Evolutionary conservation across 35 echinoderm and acorn worm genomes (phyloP), one percentile per base, ranked within the genome.

Genomic region (Eucidaris tribuloides): DNA sequence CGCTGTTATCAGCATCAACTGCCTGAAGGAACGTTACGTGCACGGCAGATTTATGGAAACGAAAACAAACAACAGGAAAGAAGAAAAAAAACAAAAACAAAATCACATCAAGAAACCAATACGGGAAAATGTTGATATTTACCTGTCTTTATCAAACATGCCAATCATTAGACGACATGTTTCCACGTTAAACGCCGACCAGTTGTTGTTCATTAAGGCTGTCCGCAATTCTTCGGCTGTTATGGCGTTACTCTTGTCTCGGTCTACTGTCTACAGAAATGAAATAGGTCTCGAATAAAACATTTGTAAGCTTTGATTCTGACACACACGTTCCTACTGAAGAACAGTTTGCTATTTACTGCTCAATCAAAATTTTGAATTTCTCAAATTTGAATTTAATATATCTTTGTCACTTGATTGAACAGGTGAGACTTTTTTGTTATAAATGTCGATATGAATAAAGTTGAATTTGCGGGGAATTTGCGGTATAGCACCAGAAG

Each of bases 1-100:
- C 87, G 80, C 87, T 93, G 48, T 63, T 30, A 76, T 99, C 85
- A 27, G 72, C 96, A 84, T 99, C 96, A 18, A 99, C 96, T 68
- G 90, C 87, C 96, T 99, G 54, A 4, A 42, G 40, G 45, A 83
- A 61, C 27, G 25, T 74, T 36, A 44, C 14, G 14, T 35, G 40
- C n/a, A n/a, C n/a, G 28, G 25, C n/a, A 44, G 48, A n/a, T 52
- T 52, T 52, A 11, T 52, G 9, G n/a, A n/a, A 52, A 11, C 48
- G n/a, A 52, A 52, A 52, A 52, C 14, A 76, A 36, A 9, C 3
- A 76, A 76, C 20, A 7, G 20, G 62, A 25, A 58, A 28, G 42
- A 80, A 40, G 17, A 80, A 36, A 13, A 4, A 40, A 63, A 27
- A 80, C 7, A 54, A 61, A 77, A 57, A 30, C 40, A 77, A 46